Percentiles rank a stretch among this genome's conserved stretches.
Evolutionary conservation across 37 sponge, comb jelly and placozoan species (phyloP).

Genomic region (Dysidea cf. avara): DNA sequence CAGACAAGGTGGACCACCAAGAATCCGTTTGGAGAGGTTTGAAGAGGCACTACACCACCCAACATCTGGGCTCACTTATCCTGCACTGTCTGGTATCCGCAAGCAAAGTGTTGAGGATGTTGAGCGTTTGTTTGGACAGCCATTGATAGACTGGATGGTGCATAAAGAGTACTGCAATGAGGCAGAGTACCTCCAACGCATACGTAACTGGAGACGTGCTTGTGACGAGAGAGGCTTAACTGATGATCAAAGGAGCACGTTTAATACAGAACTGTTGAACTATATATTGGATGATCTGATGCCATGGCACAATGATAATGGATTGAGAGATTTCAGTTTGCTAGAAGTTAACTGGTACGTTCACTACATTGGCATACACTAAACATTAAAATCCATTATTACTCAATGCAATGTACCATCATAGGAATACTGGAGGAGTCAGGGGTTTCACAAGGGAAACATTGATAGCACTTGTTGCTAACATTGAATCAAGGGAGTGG

Average conservation of each 20-base stretch:
- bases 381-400: no score
- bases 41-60: neutral
- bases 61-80: neutral
- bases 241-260: neutral
- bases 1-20: neutral
- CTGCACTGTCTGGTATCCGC: neutral
- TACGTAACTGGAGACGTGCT: conserved; percentile 7
- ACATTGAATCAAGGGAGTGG: conserved; percentile 9
- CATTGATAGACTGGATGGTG: neutral
- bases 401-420: no score
- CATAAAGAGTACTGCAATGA: neutral
- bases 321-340: conserved; percentile 11
- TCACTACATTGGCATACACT: no score
- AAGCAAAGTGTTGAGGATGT: conserved; percentile 8
- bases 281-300: conserved; percentile 19
- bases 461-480: neutral
- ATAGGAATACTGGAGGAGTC: no score
- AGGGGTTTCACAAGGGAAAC: conserved; percentile 14
- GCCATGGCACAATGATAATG: conserved; percentile 30
- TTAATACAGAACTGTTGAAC: neutral
- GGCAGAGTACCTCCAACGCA: neutral
- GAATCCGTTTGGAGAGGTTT: neutral
- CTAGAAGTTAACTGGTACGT: conserved; percentile 10
- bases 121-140: neutral
- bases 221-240: conserved; percentile 1